Base-by-base conservation (phyloP, 1,140 invertebrate species). In the Lepidurus packardi region DNA sequence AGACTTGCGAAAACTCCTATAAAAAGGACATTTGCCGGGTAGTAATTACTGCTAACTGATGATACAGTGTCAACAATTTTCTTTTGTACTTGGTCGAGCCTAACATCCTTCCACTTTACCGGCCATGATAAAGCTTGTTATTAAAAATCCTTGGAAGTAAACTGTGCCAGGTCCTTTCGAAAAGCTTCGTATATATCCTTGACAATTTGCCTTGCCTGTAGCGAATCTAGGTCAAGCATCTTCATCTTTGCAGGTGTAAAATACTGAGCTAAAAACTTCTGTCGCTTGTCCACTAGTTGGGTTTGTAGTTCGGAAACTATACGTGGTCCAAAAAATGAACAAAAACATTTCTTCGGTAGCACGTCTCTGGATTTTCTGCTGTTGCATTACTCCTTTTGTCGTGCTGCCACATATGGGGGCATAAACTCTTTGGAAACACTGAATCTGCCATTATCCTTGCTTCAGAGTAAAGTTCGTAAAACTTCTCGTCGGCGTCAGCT, bases 1-100 rank as follows among this genome's bases (percentile, higher is more conserved):
- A 84, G 78, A 79, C 82, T 82, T 76, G 79, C 79, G 65, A 82
- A 78, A 65, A 82, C 79, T 74, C 53, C 45, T 0, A 83, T 42
- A 21, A 81, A 43, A 1, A 13, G 75, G 53, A 80, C 79, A 43
- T 82, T 80, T 44, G 34, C 43, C n/a, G 82, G 78, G 79, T n/a
- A 82, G 5, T 80, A 25, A 79, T 81, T 80, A 34, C 16, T 34
- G 74, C 82, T 76, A 3, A 42, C 4, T 10, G 21, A 76, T 21
- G 75, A 25, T 1, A 76, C 1, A 47, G 75, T 76, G 41, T 76
- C 75, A 42, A 25, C 24, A n/a, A 76, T 42, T 21, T 42, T 42
- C 1, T 76, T 76, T 41, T n/a, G 4, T 21, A 2, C 10, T 25
- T 76, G 41, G 21, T 76, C 75, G 75, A 21, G n/a, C 4, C 41